Evolutionary conservation across 2,888 invertebrate species (phyloP).

Genomic region (Scaptomyza cyrtandrae): DNA sequence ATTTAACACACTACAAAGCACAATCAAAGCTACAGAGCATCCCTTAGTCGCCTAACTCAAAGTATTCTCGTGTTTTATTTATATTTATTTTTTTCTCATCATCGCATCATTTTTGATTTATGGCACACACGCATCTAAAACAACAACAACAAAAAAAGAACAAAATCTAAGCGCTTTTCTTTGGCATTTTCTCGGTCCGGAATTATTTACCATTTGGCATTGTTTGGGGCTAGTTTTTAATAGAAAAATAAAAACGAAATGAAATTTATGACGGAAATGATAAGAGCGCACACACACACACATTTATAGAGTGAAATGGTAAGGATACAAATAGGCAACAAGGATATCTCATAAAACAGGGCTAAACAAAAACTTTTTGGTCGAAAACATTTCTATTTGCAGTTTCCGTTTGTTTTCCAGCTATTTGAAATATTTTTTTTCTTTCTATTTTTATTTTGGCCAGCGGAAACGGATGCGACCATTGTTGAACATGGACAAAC

Average conservation of each 20-base stretch:
- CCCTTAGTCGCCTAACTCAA: slow-evolving; percentile 5
- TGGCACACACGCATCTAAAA: slow-evolving; percentile 47
- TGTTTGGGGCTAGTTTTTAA: slow-evolving; percentile 73
- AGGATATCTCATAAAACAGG: slow-evolving; percentile 63
- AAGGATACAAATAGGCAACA: slow-evolving; percentile 31
- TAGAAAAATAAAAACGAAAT: slow-evolving; percentile 83
- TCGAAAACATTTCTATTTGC: slow-evolving; percentile 67
- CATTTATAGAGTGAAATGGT: background rate
- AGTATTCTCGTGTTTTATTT: slow-evolving; percentile 45
- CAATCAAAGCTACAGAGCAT: slow-evolving; percentile 16
- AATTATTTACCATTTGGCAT: slow-evolving; percentile 32
- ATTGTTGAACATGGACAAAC: slow-evolving; percentile 74
- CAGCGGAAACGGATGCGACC: slow-evolving; percentile 77
- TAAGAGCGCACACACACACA: slow-evolving; percentile 65
- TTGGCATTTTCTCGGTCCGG: slow-evolving; percentile 26
- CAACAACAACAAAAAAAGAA: slow-evolving; percentile 21
- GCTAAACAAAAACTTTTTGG: slow-evolving; percentile 57
- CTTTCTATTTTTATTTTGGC: slow-evolving; percentile 29
- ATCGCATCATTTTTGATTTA: slow-evolving; percentile 64
- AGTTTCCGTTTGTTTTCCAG: slow-evolving; percentile 67
- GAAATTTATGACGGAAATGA: slow-evolving; percentile 85
- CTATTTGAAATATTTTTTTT: slow-evolving; percentile 65
- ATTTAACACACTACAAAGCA: too few relatives aligned
- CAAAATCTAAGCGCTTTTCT: slow-evolving; percentile 25
- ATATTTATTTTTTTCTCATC: slow-evolving; percentile 27